A percentile compares a stretch with the other conserved stretches of the same genome.
These are phyloP conservation scores for Selenia dentaria DNA, from an alignment of 2,888 invertebrate species.

Conservation along the genomic window DNA sequence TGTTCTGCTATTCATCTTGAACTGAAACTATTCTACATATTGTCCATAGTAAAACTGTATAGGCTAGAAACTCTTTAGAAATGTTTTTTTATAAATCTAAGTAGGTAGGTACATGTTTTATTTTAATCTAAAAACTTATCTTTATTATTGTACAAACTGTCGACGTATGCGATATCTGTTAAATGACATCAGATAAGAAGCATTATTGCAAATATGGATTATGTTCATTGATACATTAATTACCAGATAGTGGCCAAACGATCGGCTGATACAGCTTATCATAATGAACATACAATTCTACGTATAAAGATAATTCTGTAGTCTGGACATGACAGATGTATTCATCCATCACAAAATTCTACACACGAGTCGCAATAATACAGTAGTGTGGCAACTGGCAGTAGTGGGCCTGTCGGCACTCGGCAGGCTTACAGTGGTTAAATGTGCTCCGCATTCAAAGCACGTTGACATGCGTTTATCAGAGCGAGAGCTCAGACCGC, in stretches of 20 bases:
- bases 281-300: too few relatives aligned
- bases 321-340: neutral
- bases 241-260: slow-evolving; percentile 13
- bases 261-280: slow-evolving; percentile 13
- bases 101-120: too few relatives aligned
- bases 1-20: too few relatives aligned
- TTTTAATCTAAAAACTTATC: neutral
- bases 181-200: slow-evolving; percentile 10
- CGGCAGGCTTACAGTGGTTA: slow-evolving; percentile 51
- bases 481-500: slow-evolving; percentile 73
- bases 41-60: too few relatives aligned
- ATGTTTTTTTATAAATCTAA: too few relatives aligned
- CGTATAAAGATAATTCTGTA: too few relatives aligned
- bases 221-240: slow-evolving; percentile 26
- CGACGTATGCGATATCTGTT: slow-evolving; percentile 6
- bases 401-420: slow-evolving; percentile 38
- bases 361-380: slow-evolving; percentile 24
- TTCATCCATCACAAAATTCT: slow-evolving; percentile 29
- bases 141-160: slow-evolving; percentile 1
- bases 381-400: slow-evolving; percentile 21
- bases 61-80: too few relatives aligned
- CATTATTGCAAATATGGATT: slow-evolving; percentile 15
- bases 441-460: slow-evolving; percentile 68
- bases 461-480: slow-evolving; percentile 80
- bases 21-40: too few relatives aligned